These are phyloP conservation scores for Solenopsis fugax DNA, from an alignment of 1,140 invertebrate species.

Conservation along the genomic window DNA sequence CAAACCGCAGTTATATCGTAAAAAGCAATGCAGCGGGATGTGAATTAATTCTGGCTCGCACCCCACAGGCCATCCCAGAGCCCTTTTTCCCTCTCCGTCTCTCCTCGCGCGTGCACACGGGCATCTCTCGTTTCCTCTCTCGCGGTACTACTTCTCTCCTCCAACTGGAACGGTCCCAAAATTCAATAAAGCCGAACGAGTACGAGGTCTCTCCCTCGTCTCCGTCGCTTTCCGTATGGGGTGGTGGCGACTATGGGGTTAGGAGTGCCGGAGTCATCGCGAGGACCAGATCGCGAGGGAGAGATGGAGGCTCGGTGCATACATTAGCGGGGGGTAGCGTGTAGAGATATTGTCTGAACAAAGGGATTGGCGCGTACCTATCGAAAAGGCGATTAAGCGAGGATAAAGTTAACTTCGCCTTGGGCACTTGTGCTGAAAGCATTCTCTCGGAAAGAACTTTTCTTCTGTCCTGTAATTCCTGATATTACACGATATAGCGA, in stretches of 20 bases:
- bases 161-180: constrained; percentile 85
- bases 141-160: constrained; percentile 43
- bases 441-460: constrained; percentile 17
- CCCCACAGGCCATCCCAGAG: constrained; percentile 73
- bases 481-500: background rate
- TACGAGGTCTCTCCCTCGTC: constrained; percentile 78
- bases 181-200: constrained; percentile 86
- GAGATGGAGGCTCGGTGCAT: constrained; percentile 76
- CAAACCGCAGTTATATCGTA: constrained; percentile 87
- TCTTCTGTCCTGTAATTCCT: constrained; percentile 7
- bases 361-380: constrained; percentile 79
- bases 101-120: constrained; percentile 64
- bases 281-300: constrained; percentile 44
- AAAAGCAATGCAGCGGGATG: constrained; percentile 86
- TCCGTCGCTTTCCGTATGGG: constrained; percentile 71
- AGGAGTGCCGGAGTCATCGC: constrained; percentile 75
- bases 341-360: constrained; percentile 79
- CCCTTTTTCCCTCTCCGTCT: constrained; percentile 48
- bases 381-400: constrained; percentile 79
- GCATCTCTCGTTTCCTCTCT: constrained; percentile 50
- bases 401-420: constrained; percentile 75
- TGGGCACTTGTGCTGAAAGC: constrained; percentile 26
- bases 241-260: constrained; percentile 65
- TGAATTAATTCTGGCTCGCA: constrained; percentile 86
- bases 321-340: constrained; percentile 79